Evolutionary conservation across 2,797 vertebrate species (phyloP), one percentile per base, ranked within the genome.

Genomic region (Carapus acus): DNA sequence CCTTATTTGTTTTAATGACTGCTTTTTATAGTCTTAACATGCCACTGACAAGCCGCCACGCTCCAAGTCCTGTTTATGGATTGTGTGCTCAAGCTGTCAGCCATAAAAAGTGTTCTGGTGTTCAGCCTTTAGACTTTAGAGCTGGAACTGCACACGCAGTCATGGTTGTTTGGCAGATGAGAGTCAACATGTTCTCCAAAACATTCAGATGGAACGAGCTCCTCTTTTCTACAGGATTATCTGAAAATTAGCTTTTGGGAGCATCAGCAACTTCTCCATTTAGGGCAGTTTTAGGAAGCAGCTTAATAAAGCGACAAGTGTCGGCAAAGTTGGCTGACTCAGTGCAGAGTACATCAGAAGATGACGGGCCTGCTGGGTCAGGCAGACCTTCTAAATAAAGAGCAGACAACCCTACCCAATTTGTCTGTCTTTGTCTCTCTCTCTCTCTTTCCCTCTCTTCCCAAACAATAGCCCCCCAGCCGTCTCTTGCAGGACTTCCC

Each of bases 41-140:
- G 20, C n/a, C 40, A 55, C 67, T 62, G 29, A 37, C 40, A 54
- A 38, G 43, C 15, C 33, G 47, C 67, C 58, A 41, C 50, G 17
- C 45, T 53, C 24, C 53, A 36, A 43, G 40, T 38, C 50, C 42
- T 34, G 27, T 74, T 68, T 43, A 54, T 43, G 16, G 29, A 31
- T 22, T 8, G 24, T 53, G 19, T 62, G 48, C 51, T 68, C 43
- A 57, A 59, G 29, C 29, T 33, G 21, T 54, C 38, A 45, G 17
- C 27, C 54, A 76, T 76, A 65, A 63, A 70, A 73, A 55, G 42
- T 52, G 31, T 46, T 54, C n/a, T n/a, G n/a, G n/a, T n/a, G n/a
- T n/a, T n/a, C n/a, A n/a, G n/a, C n/a, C n/a, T n/a, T n/a, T n/a
- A n/a, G n/a, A n/a, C n/a, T n/a, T n/a, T n/a, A n/a, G n/a, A n/a